Base-by-base conservation (phyloP, 2,113 vertebrate genomes). In the Brachyistius frenatus region DNA sequence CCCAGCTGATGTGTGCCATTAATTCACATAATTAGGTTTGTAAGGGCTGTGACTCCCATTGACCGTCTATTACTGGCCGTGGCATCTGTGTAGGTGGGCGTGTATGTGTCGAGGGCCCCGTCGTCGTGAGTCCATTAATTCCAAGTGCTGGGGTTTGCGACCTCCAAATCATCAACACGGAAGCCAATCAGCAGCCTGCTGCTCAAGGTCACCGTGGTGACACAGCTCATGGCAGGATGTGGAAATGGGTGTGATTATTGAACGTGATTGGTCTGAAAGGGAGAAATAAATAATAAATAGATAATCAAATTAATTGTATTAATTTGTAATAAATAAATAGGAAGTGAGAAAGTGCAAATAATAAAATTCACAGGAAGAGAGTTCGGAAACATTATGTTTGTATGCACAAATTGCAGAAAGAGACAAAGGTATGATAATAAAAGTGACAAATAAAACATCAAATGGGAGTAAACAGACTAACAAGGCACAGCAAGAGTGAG, bases 1-100 rank as follows among this genome's bases (percentile, higher is more conserved):
- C 80, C 70, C 7, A 60, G 67, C 71, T 85, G 81, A 88, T 67
- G 73, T 23, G 80, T 58, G 60, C 53, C 64, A 82, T 86, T 83
- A 86, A 62, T 86, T 86, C 81, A 65, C 72, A 76, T 91, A 89
- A 92, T 92, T 89, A 91, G 78, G 81, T 91, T 88, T 90, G 86
- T 88, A 74, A 82, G 82, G 86, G 66, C 78, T 66, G 60, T 58
- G 88, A 89, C 91, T 88, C 81, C 73, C 73, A 78, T 87, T 91
- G 91, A 89, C 87, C 50, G 50, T 84, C 84, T 68, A 86, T 85
- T 89, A 89, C 74, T 13, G 7, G 36, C 66, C 14, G 15, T 74
- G 81, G 66, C 82, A 84, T 90, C 73, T 76, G 76, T 78, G 73
- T 58, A 50, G 35, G 70, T 67, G 67, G 58, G 77, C 56, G 37